Evolutionary conservation across 1,140 invertebrate genomes (phyloP), one percentile per base, ranked within the genome.

Genomic region (Drosophila ohnishii): DNA sequence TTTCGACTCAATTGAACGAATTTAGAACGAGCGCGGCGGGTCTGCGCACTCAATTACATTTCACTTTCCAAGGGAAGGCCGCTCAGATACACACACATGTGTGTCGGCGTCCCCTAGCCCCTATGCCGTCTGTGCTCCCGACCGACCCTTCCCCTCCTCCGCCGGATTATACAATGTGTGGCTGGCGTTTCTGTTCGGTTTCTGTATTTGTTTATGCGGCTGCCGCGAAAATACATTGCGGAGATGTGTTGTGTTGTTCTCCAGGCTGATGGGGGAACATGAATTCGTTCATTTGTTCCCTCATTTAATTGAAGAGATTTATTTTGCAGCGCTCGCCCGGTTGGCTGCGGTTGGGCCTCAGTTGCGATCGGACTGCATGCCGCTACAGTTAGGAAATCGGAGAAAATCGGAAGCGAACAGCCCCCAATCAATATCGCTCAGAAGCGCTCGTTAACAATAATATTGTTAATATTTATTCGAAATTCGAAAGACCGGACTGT

Each of bases 281-380:
- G 62, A 65, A 73, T 66, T 85, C 81, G 59, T 84, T 74, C 78
- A 81, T 78, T 80, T 67, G 74, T 60, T 70, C 62, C 75, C 79
- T 87, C 84, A 78, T 76, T 88, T 79, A 86, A 86, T 86, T 86
- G 83, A 86, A 73, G 79, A 86, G 83, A 86, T 88, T 79, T 86
- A 87, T 78, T 78, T 76, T 62, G 78, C 72, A 64, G 63, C 57
- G 65, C 47, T 69, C 61, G 61, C 62, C 28, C 34, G 47, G n/a
- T 16, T 69, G 44, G 11, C 37, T 32, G 50, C 65, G 61, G 47
- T 65, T 48, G 34, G 47, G 22, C 22, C 63, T 86, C 67, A 86
- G 83, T 86, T 86, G 79, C 83, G 79, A 80, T 86, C 76, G 57
- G 56, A 70, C 75, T 44, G 66, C 56, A 70, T 55, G 67, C 61